A percentile compares a stretch with the other conserved stretches of the same genome.
Conservation (phyloP, 2,113 vertebrate species). For the Strigops habroptila region DNA sequence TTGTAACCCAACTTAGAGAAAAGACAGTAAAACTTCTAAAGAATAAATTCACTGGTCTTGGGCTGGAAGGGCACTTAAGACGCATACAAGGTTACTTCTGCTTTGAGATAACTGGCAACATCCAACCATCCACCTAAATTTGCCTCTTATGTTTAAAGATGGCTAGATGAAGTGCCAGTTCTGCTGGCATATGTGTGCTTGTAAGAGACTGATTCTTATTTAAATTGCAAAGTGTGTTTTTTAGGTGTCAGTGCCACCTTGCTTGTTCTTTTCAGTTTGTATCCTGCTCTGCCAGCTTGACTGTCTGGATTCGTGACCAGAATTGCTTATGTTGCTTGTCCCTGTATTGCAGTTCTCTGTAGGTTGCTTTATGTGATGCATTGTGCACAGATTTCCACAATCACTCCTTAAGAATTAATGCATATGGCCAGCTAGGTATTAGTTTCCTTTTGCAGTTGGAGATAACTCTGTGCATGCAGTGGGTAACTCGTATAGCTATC, state of each 20-base stretch:
- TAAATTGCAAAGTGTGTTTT: conserved; percentile 50
- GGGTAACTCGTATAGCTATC: accelerated
- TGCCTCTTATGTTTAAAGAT: background rate
- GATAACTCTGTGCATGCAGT: background rate
- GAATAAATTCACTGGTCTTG: background rate
- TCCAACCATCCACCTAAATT: background rate
- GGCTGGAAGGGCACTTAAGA: background rate
- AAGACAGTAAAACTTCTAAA: background rate
- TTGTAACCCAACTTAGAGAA: background rate
- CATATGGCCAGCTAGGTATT: background rate
- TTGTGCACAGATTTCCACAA: background rate
- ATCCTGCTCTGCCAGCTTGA: conserved; percentile 18
- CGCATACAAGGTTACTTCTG: background rate
- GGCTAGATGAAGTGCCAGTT: background rate
- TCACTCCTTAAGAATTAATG: background rate
- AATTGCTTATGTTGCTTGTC: conserved; percentile 8
- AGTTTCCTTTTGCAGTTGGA: background rate
- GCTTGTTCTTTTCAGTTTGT: conserved; percentile 50
- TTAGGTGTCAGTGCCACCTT: conserved; percentile 40
- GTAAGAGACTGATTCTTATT: conserved; percentile 39
- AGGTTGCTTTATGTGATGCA: background rate
- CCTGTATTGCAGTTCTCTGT: background rate
- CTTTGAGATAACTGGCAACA: background rate
- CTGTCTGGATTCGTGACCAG: conserved; percentile 36
- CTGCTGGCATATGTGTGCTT: background rate